Evolutionary conservation across 1,140 invertebrate genomes (phyloP).

Genomic region (Temnothorax longispinosus): DNA sequence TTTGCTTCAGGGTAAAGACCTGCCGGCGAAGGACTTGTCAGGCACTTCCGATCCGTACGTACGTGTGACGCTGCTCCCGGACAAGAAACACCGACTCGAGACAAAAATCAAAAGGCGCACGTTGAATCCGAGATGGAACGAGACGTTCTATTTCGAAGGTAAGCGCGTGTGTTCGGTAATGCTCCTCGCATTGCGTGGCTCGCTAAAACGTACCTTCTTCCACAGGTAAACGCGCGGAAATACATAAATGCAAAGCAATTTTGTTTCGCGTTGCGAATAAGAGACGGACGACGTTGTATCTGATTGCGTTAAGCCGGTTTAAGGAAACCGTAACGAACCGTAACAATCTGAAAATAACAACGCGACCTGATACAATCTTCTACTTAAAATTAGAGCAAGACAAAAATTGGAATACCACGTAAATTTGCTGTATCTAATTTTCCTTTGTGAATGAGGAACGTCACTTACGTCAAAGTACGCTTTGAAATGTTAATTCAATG

Average conservation of each 20-base stretch:
- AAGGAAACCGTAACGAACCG: neutral
- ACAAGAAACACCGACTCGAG: slow-evolving; percentile 98
- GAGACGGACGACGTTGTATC: neutral
- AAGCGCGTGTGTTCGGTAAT: slow-evolving; percentile 64
- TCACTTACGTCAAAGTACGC: neutral
- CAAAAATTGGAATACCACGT: neutral
- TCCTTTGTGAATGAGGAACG: neutral
- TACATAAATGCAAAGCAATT: slow-evolving; percentile 4
- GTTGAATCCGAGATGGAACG: slow-evolving; percentile 98
- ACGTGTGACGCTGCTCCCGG: slow-evolving; percentile 96
- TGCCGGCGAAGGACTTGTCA: slow-evolving; percentile 97
- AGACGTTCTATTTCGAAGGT: slow-evolving; percentile 99
- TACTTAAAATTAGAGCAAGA: neutral
- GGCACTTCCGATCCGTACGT: slow-evolving; percentile 98
- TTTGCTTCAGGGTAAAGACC: slow-evolving; percentile 93
- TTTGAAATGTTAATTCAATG: neutral
- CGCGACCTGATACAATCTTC: neutral
- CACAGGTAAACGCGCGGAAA: neutral
- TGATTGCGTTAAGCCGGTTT: slow-evolving; percentile 9
- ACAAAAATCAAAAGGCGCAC: slow-evolving; percentile 98
- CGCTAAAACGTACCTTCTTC: neutral
- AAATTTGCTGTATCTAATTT: neutral
- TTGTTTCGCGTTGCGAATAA: neutral
- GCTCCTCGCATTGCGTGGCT: neutral
- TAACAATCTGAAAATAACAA: neutral